Evolutionary conservation across 1,140 invertebrate genomes (phyloP), one percentile per base, ranked within the genome.

Genomic region (Neodiprion lecontei): DNA sequence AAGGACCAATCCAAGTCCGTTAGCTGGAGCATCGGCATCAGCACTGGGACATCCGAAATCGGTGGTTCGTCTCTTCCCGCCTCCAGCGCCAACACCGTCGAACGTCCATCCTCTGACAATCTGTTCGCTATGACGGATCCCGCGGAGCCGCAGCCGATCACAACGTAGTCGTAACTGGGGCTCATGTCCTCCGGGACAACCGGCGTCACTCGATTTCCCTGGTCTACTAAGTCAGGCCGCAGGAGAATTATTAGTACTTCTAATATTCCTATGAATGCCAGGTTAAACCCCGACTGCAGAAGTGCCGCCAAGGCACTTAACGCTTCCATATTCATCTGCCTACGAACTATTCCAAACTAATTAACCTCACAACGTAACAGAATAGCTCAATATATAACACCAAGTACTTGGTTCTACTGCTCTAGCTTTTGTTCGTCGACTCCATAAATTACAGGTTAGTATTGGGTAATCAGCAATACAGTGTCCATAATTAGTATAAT

Each of bases 61-160:
- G 74, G 47, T 10, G 78, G 77, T 8, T 88, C 87, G 66, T 86
- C 81, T 4, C 81, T 84, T 1, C 89, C 89, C 14, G 88, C 88
- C 78, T 90, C 89, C 23, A 90, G 11, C n/a, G 90, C 73, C n/a
- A 90, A 79, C n/a, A 90, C 76, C 70, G 87, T 91, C 92, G 93
- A 94, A 2, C 92, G 83, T 0, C 90, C 84, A 74, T 92, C 92
- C 86, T 95, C 94, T 12, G 93, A 93, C 1, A 95, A 83, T 50
- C 96, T 88, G 68, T 92, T 93, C 0, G 96, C 96, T 40, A 98
- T 67, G 0, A 95, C 95, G 23, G 94, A 90, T 11, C 96, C 96
- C 0, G 96, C 95, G 0, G 95, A 94, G 7, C 96, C 96, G 9
- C 90, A 96, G 0, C 96, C 96, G 49, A 97, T 89, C 49, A 95